Conservation (phyloP, 2,113 vertebrate genomes). For the Cygnus buccinator region DNA sequence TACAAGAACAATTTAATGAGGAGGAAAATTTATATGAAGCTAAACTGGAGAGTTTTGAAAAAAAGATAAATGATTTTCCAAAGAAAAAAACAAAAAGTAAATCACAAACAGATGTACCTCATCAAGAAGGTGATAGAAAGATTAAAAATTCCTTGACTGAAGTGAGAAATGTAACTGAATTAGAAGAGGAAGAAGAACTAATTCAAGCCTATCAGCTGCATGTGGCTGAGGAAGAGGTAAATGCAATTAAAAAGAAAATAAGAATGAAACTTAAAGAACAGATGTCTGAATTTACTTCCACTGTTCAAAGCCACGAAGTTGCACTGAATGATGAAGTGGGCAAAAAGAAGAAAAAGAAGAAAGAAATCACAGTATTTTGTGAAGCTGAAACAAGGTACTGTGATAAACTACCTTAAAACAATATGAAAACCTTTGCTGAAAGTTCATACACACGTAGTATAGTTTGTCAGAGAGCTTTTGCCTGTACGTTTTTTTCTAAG, state of each 20-base stretch:
- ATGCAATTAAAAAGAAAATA: slow-evolving; percentile 79
- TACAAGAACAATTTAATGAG: slow-evolving; percentile 61
- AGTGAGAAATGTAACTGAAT: slow-evolving; percentile 33
- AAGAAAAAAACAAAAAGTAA: slow-evolving; percentile 53
- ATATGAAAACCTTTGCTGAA: no score
- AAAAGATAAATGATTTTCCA: slow-evolving; percentile 36
- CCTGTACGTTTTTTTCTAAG: background rate
- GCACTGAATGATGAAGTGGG: slow-evolving; percentile 79
- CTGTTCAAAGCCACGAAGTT: slow-evolving; percentile 62
- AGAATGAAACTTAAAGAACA: slow-evolving; percentile 80
- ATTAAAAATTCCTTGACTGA: slow-evolving; percentile 72
- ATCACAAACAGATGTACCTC: slow-evolving; percentile 60
- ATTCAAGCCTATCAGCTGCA: slow-evolving; percentile 85
- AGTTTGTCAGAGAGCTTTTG: background rate
- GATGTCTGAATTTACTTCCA: slow-evolving; percentile 62
- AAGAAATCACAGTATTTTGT: slow-evolving; percentile 55
- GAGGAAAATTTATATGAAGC: slow-evolving; percentile 52
- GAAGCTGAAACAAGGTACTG: slow-evolving; percentile 84
- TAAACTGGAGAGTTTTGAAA: slow-evolving; percentile 47
- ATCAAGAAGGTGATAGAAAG: slow-evolving; percentile 64
- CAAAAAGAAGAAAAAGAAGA: slow-evolving; percentile 90
- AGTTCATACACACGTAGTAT: no score
- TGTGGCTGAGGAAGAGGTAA: slow-evolving; percentile 83
- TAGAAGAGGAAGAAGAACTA: slow-evolving; percentile 80
- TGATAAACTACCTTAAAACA: background rate